Conservation (phyloP, 2,113 vertebrate genomes). For the Ptilonorhynchus violaceus region DNA sequence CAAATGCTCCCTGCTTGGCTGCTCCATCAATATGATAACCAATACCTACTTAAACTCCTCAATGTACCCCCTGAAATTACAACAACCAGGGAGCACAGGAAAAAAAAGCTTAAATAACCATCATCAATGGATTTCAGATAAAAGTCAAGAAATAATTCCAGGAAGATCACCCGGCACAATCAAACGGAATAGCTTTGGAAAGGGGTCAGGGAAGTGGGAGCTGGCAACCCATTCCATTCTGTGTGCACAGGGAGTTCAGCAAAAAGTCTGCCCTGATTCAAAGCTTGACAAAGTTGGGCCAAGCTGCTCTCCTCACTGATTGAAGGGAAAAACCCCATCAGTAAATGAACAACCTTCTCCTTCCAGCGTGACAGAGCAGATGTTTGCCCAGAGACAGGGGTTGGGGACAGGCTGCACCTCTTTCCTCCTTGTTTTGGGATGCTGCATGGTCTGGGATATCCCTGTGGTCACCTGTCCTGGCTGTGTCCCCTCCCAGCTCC, state of each 20-base stretch:
- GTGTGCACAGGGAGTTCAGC: neutral
- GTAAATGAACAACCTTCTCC: neutral
- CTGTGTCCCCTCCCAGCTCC: neutral
- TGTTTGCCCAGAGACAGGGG: neutral
- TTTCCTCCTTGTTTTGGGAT: neutral
- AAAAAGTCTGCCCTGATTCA: neutral
- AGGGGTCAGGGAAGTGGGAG: neutral
- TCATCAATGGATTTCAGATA: conserved; percentile 57
- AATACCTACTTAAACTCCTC: conserved; percentile 44
- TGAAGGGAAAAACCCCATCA: neutral
- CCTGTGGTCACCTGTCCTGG: neutral
- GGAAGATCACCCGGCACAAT: neutral
- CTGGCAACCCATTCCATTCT: neutral
- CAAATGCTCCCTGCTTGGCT: conserved; percentile 35
- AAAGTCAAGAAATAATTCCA: conserved; percentile 57
- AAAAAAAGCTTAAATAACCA: conserved; percentile 29
- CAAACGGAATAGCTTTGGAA: neutral
- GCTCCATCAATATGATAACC: conserved; percentile 51
- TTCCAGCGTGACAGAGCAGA: fast-evolving
- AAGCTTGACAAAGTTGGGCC: neutral
- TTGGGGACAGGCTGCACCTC: neutral
- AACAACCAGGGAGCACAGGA: neutral
- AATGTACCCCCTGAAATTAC: conserved; percentile 49
- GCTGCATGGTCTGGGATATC: neutral
- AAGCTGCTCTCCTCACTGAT: neutral